Conservation (phyloP, 2,797 vertebrate genomes). For the Mionectes olivaceus region DNA sequence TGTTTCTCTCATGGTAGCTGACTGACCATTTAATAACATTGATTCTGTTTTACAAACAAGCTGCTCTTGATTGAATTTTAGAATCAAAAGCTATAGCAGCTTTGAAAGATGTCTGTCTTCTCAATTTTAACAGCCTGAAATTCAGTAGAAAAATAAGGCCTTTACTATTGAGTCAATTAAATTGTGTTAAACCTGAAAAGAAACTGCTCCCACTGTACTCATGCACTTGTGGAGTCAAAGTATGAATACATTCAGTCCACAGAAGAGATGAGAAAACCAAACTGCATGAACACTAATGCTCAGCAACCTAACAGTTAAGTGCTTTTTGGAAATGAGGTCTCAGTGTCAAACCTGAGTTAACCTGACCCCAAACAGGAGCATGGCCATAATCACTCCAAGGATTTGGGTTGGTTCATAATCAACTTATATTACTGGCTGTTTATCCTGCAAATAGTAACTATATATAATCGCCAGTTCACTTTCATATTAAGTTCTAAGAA, state of each 20-base stretch:
- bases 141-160: not conserved
- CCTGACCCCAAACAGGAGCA: not conserved
- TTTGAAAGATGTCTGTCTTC: not conserved
- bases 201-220: not conserved
- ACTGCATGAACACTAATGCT: not conserved
- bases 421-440: not conserved
- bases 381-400: not conserved
- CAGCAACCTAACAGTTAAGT: not conserved
- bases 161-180: not conserved
- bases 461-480: not conserved
- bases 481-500: not conserved
- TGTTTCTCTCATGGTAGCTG: not conserved
- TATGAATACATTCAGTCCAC: not conserved
- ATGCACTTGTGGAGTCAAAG: not conserved
- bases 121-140: not conserved
- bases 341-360: not conserved
- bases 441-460: not conserved
- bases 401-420: not conserved
- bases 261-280: not conserved
- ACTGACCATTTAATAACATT: not conserved
- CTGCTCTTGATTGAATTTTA: not conserved
- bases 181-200: conserved; percentile 1
- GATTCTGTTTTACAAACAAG: not conserved
- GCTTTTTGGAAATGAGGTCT: not conserved
- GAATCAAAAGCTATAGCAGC: not conserved